Evolutionary conservation across 2,888 invertebrate species (phyloP), one percentile per base, ranked within the genome.

Genomic region (Drosophila mettleri): DNA sequence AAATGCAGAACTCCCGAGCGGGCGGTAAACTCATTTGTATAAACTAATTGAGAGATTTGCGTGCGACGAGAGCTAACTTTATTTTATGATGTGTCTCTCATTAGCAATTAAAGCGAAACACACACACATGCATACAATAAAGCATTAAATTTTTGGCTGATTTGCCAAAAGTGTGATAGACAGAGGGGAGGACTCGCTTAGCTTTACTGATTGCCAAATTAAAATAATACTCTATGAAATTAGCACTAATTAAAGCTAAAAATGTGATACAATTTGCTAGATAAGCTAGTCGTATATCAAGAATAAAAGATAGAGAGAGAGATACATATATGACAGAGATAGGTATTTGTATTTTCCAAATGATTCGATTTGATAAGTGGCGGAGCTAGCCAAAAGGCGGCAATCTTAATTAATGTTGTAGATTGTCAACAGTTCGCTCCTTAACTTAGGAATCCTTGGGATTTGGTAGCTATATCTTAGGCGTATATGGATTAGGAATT

Each of bases 1-100:
- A 16, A 49, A 20, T 16, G 29, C 33, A 20, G 12, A 58, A 72
- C 29, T 86, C 88, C 86, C 88, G 51, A 61, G 68, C 74, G 81
- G 80, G 88, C 86, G 76, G 70, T 88, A 86, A 86, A 88, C 81
- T 81, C 83, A 88, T 86, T 86, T 86, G 86, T 83, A 74, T 64
- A 69, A 74, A 74, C 88, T 86, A 88, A 86, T 88, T 86, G 86
- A 74, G 76, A 81, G 80, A 86, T 88, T 88, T 86, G 86, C 60
- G 53, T 55, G 57, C 43, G 52, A 14, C 16, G 41, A n/a, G 36
- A 14, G 48, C 52, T 49, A 65, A 64, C 55, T 61, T 66, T 45
- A 71, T 65, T 78, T 87, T 87, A 85, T 81, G 87, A 85, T 69
- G 74, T 82, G 86, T 74, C 64, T 73, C 74, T 86, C 81, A 84